Conservation (phyloP, 2,888 invertebrate genomes). For the Caenorhabditis parvicauda region DNA sequence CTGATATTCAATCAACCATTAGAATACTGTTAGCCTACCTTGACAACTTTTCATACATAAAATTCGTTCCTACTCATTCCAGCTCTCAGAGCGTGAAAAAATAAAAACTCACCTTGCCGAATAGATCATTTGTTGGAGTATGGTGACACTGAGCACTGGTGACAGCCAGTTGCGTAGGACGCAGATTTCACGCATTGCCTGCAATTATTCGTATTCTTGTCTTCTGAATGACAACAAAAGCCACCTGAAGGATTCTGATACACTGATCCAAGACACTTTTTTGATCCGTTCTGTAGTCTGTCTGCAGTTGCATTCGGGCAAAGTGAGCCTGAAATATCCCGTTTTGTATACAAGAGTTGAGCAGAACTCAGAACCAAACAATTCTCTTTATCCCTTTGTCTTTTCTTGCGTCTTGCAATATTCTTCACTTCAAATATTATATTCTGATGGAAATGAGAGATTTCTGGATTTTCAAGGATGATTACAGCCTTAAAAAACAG, state of each 20-base stretch:
- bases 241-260: slow-evolving; percentile 85
- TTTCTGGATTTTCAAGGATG: no score
- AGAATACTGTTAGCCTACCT: no score
- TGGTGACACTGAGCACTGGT: slow-evolving; percentile 76
- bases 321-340: slow-evolving; percentile 76
- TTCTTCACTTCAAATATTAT: no score
- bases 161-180: slow-evolving; percentile 87
- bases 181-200: slow-evolving; percentile 93
- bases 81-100: no score
- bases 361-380: background rate
- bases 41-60: no score
- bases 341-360: no score
- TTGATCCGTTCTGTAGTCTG: slow-evolving; percentile 92
- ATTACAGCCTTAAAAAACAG: no score
- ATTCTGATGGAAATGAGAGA: no score
- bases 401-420: no score
- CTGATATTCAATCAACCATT: no score
- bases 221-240: background rate
- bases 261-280: slow-evolving; percentile 95
- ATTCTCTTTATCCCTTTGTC: no score
- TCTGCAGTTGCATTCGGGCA: slow-evolving; percentile 77
- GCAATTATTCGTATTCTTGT: slow-evolving; percentile 26
- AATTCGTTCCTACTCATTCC: no score
- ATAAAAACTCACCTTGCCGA: slow-evolving; percentile 18
- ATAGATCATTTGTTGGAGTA: slow-evolving; percentile 72